Conservation (phyloP, 2,797 vertebrate species). For the Pipistrellus pygmaeus region DNA sequence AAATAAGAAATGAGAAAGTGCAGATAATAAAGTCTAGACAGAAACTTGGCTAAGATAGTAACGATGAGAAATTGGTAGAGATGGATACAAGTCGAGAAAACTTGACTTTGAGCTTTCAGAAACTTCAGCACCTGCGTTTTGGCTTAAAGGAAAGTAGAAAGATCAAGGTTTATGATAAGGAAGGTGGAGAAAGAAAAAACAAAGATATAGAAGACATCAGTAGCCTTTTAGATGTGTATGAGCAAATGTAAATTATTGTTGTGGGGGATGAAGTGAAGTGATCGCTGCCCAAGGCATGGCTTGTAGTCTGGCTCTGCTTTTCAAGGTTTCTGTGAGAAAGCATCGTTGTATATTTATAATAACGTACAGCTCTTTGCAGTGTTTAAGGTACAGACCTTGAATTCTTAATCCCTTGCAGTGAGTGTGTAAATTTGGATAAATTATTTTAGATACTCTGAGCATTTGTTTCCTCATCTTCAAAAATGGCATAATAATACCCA, state of each 20-base stretch:
- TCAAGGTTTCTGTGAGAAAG: not conserved
- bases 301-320: not conserved
- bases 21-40: not conserved
- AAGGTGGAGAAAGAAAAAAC: not conserved
- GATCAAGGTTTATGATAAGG: not conserved
- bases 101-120: not conserved
- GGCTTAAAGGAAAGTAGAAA: constrained; percentile 1
- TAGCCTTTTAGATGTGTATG: not conserved
- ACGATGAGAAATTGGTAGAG: not conserved
- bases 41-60: not conserved
- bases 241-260: not conserved
- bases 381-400: not conserved
- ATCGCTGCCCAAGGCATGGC: not conserved
- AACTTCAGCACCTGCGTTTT: not conserved
- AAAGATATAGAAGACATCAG: not conserved
- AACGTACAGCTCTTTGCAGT: not conserved
- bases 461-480: not conserved
- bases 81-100: not conserved
- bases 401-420: not conserved
- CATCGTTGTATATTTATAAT: not conserved
- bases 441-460: not conserved
- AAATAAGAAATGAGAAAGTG: not conserved
- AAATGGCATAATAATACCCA: not conserved
- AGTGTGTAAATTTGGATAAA: not conserved
- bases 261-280: not conserved